Evolutionary conservation across 2,888 invertebrate species (phyloP).

Genomic region (Caenorhabditis wallacei): DNA sequence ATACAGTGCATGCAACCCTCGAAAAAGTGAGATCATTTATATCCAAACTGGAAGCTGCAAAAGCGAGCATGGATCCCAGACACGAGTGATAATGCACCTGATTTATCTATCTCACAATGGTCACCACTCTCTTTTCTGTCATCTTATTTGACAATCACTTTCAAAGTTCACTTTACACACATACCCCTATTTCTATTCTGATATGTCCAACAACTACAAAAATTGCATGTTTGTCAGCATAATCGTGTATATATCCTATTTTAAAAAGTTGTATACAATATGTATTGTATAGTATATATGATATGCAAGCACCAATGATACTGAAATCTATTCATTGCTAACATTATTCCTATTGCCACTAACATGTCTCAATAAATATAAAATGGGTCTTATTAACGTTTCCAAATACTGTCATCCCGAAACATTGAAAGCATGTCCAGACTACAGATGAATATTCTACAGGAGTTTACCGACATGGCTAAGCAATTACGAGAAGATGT

Average conservation of each 20-base stretch:
- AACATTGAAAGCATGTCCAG: not conserved
- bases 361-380: constrained; percentile 60
- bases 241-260: constrained; percentile 49
- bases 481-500: constrained; percentile 46
- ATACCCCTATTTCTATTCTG: constrained; percentile 8
- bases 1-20: constrained; percentile 75
- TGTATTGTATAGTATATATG: constrained; percentile 26
- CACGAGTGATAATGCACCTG: constrained; percentile 51
- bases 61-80: constrained; percentile 64
- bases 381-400: constrained; percentile 39
- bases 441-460: constrained; percentile 13
- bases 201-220: constrained; percentile 28
- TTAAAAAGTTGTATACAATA: constrained; percentile 31
- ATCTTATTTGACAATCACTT: constrained; percentile 44
- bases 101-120: not conserved
- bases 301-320: constrained; percentile 20
- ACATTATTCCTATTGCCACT: constrained; percentile 48
- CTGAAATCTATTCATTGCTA: constrained; percentile 19
- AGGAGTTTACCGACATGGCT: constrained; percentile 64
- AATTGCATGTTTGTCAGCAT: constrained; percentile 56
- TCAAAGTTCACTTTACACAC: constrained; percentile 29
- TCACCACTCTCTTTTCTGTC: constrained; percentile 19
- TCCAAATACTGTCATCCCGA: not conserved
- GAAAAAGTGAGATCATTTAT: constrained; percentile 79
- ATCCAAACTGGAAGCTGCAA: constrained; percentile 75